phyloP scores from a whole-genome alignment of 2,888 invertebrate genomes.

The Lasioglossum malachurum region DNA sequence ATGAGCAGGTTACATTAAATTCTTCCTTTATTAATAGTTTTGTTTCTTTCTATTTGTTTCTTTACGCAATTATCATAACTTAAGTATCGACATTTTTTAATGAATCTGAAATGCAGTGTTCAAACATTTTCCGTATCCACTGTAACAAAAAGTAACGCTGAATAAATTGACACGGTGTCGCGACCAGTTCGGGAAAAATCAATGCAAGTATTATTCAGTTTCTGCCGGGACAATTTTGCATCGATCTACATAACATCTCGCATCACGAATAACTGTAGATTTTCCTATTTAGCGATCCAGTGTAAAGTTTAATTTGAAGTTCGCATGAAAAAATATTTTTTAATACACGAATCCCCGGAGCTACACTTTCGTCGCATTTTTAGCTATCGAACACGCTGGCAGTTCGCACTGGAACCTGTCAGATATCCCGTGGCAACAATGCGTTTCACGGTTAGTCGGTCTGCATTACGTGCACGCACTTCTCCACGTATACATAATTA shows the following conservation, averaged over 20 bases:
- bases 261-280: not conserved
- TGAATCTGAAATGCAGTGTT: not conserved
- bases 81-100: not conserved
- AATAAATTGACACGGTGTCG: slow-evolving; percentile 1
- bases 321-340: not conserved
- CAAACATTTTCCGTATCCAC: not conserved
- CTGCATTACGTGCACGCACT: slow-evolving; percentile 37
- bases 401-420: slow-evolving; percentile 11
- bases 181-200: not conserved
- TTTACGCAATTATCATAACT: not conserved
- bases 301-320: not conserved
- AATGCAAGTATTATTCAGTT: not conserved
- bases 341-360: not conserved
- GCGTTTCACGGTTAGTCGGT: slow-evolving; percentile 26
- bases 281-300: not conserved
- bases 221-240: not conserved
- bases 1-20: not conserved
- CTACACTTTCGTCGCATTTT: not conserved
- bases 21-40: not conserved
- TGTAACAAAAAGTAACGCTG: not conserved
- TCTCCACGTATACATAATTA: slow-evolving; percentile 59
- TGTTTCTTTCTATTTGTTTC: not conserved
- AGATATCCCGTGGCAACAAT: slow-evolving; percentile 44
- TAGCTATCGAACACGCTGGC: not conserved
- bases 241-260: not conserved